Evolutionary conservation across 2,113 vertebrate species (phyloP).

Genomic region (Charina bottae): DNA sequence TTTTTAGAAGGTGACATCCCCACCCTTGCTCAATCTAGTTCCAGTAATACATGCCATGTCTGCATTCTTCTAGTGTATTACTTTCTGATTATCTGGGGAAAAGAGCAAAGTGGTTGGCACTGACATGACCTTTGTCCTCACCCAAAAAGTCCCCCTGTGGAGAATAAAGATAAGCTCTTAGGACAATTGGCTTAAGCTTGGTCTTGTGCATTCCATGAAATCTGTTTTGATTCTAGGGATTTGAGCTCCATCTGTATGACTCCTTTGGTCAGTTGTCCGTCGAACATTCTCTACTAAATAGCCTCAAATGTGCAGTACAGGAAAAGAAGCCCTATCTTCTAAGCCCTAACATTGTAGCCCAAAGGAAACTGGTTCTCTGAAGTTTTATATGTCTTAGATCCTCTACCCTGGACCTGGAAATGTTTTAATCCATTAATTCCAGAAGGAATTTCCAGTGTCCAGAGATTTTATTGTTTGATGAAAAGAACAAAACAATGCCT

Average conservation of each 20-base stretch:
- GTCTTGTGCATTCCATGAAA: background rate
- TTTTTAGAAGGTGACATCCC: too few species aligned
- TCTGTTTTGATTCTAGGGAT: background rate
- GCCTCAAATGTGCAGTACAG: background rate
- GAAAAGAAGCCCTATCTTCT: background rate
- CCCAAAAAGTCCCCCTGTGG: too few species aligned
- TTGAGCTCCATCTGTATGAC: background rate
- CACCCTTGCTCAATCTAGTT: too few species aligned
- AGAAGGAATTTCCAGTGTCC: background rate
- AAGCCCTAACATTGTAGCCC: background rate
- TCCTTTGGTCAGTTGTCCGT: too few species aligned
- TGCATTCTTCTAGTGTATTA: too few species aligned
- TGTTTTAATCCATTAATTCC: background rate
- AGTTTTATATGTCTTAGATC: conserved; percentile 21
- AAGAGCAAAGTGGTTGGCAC: too few species aligned
- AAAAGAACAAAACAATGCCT: too few species aligned
- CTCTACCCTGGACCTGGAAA: background rate
- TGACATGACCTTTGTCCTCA: too few species aligned
- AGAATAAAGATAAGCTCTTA: background rate
- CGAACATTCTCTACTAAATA: too few species aligned
- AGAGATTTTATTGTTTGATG: too few species aligned
- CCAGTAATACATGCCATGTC: too few species aligned
- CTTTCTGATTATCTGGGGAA: too few species aligned
- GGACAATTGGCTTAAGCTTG: background rate
- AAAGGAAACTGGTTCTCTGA: background rate